Evolutionary conservation across 53 echinoderm and acorn worm genomes (phyloP).

Genomic region (Antedon mediterranea): DNA sequence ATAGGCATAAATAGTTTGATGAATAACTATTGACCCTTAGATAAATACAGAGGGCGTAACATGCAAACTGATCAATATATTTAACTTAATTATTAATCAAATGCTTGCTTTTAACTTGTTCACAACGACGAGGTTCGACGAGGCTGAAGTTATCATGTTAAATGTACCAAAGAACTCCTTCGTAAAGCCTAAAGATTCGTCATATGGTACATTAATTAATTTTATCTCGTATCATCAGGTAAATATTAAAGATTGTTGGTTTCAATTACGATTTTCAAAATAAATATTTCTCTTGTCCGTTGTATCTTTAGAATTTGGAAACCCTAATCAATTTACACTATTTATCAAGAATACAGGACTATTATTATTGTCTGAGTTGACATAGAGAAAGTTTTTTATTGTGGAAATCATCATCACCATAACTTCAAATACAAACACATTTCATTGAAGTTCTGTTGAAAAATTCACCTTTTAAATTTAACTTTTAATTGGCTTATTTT

Average conservation of each 20-base stretch:
- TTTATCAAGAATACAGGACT: background rate
- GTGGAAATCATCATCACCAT: too few relatives aligned
- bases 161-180: background rate
- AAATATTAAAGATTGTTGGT: background rate
- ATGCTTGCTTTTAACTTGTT: background rate
- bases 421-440: too few relatives aligned
- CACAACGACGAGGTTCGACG: background rate
- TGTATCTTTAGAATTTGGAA: background rate
- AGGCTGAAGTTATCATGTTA: background rate
- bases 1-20: too few relatives aligned
- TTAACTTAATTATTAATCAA: background rate
- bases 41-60: background rate
- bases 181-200: background rate
- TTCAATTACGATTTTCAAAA: background rate
- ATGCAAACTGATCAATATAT: background rate
- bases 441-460: too few relatives aligned
- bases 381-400: background rate
- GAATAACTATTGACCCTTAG: too few relatives aligned
- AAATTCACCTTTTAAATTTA: too few relatives aligned
- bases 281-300: background rate
- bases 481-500: too few relatives aligned
- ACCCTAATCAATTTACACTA: background rate
- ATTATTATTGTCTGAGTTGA: background rate
- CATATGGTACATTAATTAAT: background rate
- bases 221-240: background rate